Conservation (phyloP, 2,113 vertebrate genomes). For the Cheirogaleus medius region DNA sequence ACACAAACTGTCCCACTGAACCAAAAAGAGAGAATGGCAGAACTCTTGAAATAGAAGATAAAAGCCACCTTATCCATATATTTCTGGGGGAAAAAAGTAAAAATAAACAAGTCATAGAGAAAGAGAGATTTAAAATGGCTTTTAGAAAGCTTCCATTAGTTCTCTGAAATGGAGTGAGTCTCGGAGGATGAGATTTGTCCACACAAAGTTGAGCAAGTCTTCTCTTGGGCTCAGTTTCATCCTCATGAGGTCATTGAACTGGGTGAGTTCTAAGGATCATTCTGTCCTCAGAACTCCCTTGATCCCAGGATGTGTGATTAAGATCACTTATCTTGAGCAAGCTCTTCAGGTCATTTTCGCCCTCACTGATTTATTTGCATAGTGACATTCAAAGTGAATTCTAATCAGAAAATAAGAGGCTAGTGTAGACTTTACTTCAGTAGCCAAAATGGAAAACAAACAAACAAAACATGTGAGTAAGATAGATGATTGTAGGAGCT, state of each 20-base stretch:
- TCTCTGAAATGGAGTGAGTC: not conserved
- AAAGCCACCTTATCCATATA: not conserved
- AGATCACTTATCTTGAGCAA: not conserved
- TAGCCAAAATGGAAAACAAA: not conserved
- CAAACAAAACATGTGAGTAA: not conserved
- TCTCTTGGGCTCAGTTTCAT: not conserved
- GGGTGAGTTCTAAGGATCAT: not conserved
- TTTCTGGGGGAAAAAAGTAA: not conserved
- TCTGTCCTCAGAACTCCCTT: not conserved
- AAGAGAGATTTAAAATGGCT: not conserved
- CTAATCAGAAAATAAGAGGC: not conserved
- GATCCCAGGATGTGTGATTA: too few relatives aligned
- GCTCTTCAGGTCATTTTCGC: not conserved
- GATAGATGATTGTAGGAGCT: not conserved
- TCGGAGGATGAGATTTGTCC: not conserved
- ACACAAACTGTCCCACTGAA: not conserved
- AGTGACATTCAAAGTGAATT: not conserved
- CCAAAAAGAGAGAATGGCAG: not conserved
- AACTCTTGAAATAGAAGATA: not conserved
- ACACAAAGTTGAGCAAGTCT: not conserved
- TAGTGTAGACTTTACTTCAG: not conserved
- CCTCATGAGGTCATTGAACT: not conserved
- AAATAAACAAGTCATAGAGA: not conserved
- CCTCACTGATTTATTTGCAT: not conserved
- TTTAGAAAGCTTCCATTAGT: not conserved